A percentile compares a stretch with the other conserved stretches of the same genome.
These are phyloP conservation scores for Rhyacophila brunnea DNA, from an alignment of 1,140 invertebrate genomes.

Conservation along the genomic window DNA sequence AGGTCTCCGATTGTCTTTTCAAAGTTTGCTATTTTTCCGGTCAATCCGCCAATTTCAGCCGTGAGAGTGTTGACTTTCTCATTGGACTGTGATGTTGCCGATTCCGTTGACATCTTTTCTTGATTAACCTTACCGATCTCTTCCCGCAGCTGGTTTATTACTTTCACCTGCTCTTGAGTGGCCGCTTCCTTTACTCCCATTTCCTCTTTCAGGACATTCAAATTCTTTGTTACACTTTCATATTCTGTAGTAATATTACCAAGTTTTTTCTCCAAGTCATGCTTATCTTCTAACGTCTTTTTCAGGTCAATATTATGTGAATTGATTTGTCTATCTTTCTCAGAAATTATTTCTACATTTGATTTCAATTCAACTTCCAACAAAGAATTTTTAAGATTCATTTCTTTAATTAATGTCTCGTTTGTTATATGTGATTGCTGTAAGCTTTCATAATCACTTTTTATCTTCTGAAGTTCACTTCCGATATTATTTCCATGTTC, in stretches of 20 bases:
- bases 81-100: neutral
- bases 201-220: slow-evolving; percentile 46
- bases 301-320: slow-evolving; percentile 54
- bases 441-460: slow-evolving; percentile 39
- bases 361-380: slow-evolving; percentile 51
- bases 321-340: slow-evolving; percentile 54
- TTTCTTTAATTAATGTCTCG: slow-evolving; percentile 47
- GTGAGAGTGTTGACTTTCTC: slow-evolving; percentile 8
- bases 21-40: slow-evolving; percentile 27
- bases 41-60: slow-evolving; percentile 13
- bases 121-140: slow-evolving; percentile 32
- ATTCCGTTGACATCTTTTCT: slow-evolving; percentile 17
- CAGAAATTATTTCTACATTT: slow-evolving; percentile 46
- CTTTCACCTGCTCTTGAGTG: slow-evolving; percentile 44
- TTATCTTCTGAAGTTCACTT: slow-evolving; percentile 41
- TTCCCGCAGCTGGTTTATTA: slow-evolving; percentile 43
- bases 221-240: slow-evolving; percentile 45
- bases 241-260: slow-evolving; percentile 41
- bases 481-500: slow-evolving; percentile 37
- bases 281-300: slow-evolving; percentile 49
- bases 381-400: slow-evolving; percentile 50
- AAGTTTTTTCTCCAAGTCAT: slow-evolving; percentile 48
- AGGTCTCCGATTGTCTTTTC: slow-evolving; percentile 38
- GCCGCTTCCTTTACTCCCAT: slow-evolving; percentile 46
- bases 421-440: slow-evolving; percentile 45